Conservation (phyloP, 2,888 invertebrate genomes). For the Tribolium freemani region DNA sequence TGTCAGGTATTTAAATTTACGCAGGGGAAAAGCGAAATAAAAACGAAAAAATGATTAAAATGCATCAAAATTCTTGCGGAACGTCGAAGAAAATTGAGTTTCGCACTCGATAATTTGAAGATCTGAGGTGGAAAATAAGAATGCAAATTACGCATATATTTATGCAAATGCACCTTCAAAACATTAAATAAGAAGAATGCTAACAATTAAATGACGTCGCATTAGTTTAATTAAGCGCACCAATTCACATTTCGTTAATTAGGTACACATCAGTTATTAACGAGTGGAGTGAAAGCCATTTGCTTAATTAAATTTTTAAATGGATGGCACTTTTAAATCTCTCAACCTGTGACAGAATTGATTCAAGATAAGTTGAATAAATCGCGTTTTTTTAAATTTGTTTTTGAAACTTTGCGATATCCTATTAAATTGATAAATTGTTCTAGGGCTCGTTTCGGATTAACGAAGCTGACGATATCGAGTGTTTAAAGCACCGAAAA, state of each 20-base stretch:
- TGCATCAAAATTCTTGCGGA: not conserved
- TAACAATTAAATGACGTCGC: not conserved
- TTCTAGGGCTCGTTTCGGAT: not conserved
- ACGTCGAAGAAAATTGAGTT: not conserved
- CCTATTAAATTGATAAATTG: not conserved
- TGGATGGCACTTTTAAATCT: not conserved
- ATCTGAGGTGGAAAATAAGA: not conserved
- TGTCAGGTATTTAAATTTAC: not conserved
- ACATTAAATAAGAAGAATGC: not conserved
- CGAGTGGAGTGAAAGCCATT: not conserved
- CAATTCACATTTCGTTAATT: slow-evolving; percentile 1
- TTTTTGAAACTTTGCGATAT: not conserved
- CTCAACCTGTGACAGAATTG: not conserved
- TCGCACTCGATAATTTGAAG: not conserved
- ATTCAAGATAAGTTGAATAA: not conserved
- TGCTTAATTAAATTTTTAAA: not conserved
- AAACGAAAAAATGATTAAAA: not conserved
- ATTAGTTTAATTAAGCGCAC: not conserved
- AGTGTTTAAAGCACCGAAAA: not conserved
- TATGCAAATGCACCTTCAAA: not conserved
- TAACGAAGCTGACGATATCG: not conserved
- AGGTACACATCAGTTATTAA: not conserved
- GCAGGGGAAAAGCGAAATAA: not conserved
- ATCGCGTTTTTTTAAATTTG: not conserved
- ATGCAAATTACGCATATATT: not conserved